phyloP scores from a whole-genome alignment of 2,797 vertebrate species.

The Sitta carolinensis region DNA sequence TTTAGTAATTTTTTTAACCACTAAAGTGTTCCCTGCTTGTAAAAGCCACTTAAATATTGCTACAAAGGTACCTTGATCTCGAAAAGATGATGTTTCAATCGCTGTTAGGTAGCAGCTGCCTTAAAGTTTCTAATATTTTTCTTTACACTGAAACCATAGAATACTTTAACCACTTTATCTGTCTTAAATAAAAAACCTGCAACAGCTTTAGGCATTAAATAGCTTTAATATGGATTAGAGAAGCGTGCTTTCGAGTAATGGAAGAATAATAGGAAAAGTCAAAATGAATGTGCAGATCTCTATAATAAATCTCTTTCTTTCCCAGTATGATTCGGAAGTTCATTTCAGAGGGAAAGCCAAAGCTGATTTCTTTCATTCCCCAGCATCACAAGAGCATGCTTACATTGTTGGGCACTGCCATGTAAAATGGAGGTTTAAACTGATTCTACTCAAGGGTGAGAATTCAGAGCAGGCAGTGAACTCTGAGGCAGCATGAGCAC shows the following conservation, averaged over 20 bases:
- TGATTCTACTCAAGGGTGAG: neutral
- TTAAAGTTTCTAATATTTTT: neutral
- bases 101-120: neutral
- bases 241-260: neutral
- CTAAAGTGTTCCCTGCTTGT: neutral
- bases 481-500: neutral
- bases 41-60: neutral
- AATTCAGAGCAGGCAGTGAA: neutral
- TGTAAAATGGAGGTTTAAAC: neutral
- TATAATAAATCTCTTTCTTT: neutral
- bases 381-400: neutral
- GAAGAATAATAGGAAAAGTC: neutral
- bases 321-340: neutral
- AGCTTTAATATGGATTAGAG: neutral
- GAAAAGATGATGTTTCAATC: neutral
- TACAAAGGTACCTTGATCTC: neutral
- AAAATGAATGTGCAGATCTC: neutral
- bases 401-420: neutral
- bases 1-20: neutral
- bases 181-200: neutral
- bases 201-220: neutral
- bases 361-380: neutral
- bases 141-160: neutral
- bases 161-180: neutral
- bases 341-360: neutral